Evolutionary conservation across 2,888 invertebrate species (phyloP), one percentile per base, ranked within the genome.

Genomic region (Pasiphila rectangulata): DNA sequence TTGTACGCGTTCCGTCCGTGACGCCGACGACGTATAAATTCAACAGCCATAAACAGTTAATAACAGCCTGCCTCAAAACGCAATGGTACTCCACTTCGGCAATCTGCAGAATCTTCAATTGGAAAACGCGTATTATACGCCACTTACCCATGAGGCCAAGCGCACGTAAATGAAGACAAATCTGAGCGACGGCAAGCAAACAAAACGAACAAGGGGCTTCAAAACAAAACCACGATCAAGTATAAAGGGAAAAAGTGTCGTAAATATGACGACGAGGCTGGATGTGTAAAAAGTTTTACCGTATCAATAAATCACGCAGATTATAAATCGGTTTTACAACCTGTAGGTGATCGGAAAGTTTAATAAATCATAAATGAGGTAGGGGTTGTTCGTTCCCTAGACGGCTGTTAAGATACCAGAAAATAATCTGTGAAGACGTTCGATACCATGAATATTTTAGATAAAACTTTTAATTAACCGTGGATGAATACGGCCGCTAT

Each of bases 301-400:
- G 58, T 72, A 61, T 59, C 78, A 62, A 83, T 85, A 86, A 83
- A 85, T 86, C 83, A 81, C 59, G 46, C 60, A 75, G 74, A 80
- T 81, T 81, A 78, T 81, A 84, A 82, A 83, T 84, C 77, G 79
- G 64, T 75, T 84, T 80, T 76, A 79, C 73, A 78, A 68, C 75
- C 69, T 70, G 69, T 75, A 79, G 73, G 71, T 77, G 73, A 81
- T 82, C 68, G 68, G 72, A 65, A 74, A 72, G 54, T 58, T 61
- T 67, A 64, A 70, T 84, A 85, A 86, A 83, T 85, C 83, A 82
- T 73, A 72, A 67, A 54, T 60, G 68, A 69, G 80, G 75, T 73
- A 64, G 72, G 79, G 75, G 75, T 73, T 72, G 70, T 67, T 69
- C 57, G 60, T 59, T 73, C 76, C 67, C 77, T 60, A 42, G 69